Conservation (phyloP, 2,113 vertebrate species). For the Tenebrosternarchus preto region DNA sequence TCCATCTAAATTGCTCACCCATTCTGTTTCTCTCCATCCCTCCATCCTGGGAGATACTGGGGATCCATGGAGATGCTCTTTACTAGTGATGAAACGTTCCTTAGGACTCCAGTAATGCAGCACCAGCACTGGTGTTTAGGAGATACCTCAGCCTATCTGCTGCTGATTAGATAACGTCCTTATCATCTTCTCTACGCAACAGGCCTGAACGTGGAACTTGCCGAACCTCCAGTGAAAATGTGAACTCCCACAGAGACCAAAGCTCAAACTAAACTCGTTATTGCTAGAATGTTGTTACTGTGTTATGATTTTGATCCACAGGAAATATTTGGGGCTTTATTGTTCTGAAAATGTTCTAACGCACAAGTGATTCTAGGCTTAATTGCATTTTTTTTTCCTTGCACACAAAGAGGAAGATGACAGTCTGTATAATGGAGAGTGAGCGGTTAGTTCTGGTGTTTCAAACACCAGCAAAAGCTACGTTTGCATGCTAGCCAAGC, state of each 20-base stretch:
- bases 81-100: slow-evolving; percentile 5
- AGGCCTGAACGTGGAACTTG: slow-evolving; percentile 18
- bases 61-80: not conserved
- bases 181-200: slow-evolving; percentile 36
- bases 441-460: slow-evolving; percentile 30
- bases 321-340: too few species aligned
- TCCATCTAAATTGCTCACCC: not conserved
- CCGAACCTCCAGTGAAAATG: slow-evolving; percentile 9
- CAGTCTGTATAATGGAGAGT: not conserved
- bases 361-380: too few species aligned
- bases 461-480: slow-evolving; percentile 51
- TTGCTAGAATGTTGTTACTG: not conserved
- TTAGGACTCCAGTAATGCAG: slow-evolving; percentile 20
- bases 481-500: slow-evolving; percentile 72
- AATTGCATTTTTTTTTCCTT: too few species aligned
- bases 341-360: too few species aligned
- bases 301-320: too few species aligned
- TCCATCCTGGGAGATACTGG: not conserved
- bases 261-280: not conserved
- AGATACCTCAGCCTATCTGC: slow-evolving; percentile 30
- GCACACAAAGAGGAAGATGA: not conserved
- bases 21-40: not conserved
- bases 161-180: slow-evolving; percentile 44
- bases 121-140: slow-evolving; percentile 40
- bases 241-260: slow-evolving; percentile 11